phyloP scores from a whole-genome alignment of 2,797 vertebrate genomes.

The Heliangelus exortis region DNA sequence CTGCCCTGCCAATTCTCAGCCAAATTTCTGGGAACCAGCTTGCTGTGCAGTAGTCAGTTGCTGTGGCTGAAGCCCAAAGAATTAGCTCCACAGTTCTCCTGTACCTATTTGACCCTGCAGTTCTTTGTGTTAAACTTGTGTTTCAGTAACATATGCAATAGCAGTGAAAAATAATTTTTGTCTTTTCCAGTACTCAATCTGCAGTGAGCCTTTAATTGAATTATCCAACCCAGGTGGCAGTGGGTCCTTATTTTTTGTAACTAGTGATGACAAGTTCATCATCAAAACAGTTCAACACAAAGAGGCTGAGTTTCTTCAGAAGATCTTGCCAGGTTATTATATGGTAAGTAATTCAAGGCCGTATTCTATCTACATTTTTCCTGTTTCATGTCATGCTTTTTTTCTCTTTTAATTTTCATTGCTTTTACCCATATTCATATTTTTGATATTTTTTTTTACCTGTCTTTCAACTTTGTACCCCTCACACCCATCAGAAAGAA shows the following conservation, averaged over 20 bases:
- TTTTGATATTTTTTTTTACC: background rate
- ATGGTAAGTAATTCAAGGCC: constrained; percentile 85
- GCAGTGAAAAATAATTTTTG: constrained; percentile 33
- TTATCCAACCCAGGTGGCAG: constrained; percentile 95
- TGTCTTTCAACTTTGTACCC: background rate
- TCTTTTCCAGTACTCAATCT: constrained; percentile 90
- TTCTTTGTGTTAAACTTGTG: background rate
- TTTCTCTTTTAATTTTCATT: background rate
- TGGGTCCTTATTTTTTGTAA: constrained; percentile 96
- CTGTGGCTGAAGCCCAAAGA: background rate
- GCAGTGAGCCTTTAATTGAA: constrained; percentile 94
- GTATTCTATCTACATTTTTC: background rate
- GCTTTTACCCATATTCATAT: background rate
- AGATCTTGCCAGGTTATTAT: constrained; percentile 96
- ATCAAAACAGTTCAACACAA: constrained; percentile 98
- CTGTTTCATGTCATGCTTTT: background rate
- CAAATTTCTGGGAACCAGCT: background rate
- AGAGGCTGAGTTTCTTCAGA: constrained; percentile 97
- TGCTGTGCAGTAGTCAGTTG: background rate
- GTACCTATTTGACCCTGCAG: background rate
- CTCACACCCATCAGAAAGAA: background rate
- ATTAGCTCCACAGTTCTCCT: background rate
- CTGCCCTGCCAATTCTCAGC: background rate
- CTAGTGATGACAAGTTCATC: constrained; percentile 96
- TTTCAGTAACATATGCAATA: background rate